Evolutionary conservation across 2,888 invertebrate species (phyloP).

Genomic region (Protophormia terraenovae): DNA sequence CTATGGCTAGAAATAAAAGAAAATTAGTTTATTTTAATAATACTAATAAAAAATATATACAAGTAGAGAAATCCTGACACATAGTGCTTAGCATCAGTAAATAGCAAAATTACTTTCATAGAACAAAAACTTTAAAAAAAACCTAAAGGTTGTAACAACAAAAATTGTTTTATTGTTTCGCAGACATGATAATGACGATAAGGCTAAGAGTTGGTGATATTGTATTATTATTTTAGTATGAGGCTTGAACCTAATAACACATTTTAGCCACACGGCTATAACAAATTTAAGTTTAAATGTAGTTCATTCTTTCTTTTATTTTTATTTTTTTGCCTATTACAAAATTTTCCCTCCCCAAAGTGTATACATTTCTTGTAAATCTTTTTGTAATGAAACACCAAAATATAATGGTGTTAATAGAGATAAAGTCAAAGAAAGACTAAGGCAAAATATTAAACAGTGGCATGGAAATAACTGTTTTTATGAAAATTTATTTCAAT

Average conservation of each 20-base stretch:
- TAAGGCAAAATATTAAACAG: conserved; percentile 12
- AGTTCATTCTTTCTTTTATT: background rate
- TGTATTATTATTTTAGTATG: background rate
- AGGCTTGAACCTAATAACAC: conserved; percentile 1
- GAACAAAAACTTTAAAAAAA: background rate
- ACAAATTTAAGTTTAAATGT: conserved; percentile 41
- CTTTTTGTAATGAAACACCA: background rate
- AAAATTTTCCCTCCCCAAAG: too few species aligned
- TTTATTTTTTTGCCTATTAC: too few species aligned
- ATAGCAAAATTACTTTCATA: background rate
- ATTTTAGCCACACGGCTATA: conserved; percentile 2
- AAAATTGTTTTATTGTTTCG: background rate
- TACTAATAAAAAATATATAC: too few species aligned
- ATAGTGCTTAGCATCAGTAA: background rate
- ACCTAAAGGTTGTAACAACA: background rate
- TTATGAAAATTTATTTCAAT: conserved; percentile 47
- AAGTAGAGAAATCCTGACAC: background rate
- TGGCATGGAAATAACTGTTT: conserved; percentile 46
- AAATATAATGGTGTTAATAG: background rate
- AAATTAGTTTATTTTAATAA: background rate
- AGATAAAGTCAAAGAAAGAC: background rate
- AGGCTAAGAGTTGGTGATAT: background rate
- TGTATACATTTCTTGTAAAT: too few species aligned
- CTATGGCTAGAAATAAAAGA: background rate
- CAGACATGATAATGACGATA: conserved; percentile 18